Percentiles rank a stretch among this genome's conserved stretches.
Evolutionary conservation across 2,113 vertebrate species (phyloP).

Genomic region (Tenrec ecaudatus): DNA sequence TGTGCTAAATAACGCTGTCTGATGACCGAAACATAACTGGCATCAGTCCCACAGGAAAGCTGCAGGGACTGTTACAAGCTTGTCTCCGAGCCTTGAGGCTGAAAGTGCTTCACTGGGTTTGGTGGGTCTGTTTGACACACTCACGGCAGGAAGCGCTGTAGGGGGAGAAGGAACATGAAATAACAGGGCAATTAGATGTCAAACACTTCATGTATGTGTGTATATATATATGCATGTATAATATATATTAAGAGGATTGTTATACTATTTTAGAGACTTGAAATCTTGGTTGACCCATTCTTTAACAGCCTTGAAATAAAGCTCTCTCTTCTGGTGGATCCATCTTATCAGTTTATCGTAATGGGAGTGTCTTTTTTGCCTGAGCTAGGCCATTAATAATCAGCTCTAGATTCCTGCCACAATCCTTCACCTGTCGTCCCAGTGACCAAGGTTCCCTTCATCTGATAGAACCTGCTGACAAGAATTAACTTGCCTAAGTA

Average conservation of each 20-base stretch:
- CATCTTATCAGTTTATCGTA: not conserved
- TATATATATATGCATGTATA: not conserved
- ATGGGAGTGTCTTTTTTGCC: not conserved
- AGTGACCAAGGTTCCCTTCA: not conserved
- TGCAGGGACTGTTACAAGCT: slow-evolving; percentile 48
- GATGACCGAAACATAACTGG: slow-evolving; percentile 55
- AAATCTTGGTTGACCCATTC: not conserved
- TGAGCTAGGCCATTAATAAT: not conserved
- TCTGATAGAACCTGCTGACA: not conserved
- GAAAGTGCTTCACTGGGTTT: not conserved
- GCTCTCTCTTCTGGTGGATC: too few species aligned
- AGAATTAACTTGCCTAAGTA: slow-evolving; percentile 55
- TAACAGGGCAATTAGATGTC: slow-evolving; percentile 54
- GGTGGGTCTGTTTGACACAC: slow-evolving; percentile 63
- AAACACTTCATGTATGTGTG: not conserved
- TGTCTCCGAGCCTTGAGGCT: slow-evolving; percentile 40
- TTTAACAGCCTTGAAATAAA: not conserved
- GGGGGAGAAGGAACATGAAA: slow-evolving; percentile 36
- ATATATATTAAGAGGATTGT: slow-evolving; percentile 25
- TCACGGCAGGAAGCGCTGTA: slow-evolving; percentile 2
- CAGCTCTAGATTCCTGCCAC: not conserved
- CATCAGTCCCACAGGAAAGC: slow-evolving; percentile 47
- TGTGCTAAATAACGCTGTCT: slow-evolving; percentile 57
- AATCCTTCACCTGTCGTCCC: not conserved
- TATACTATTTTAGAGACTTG: slow-evolving; percentile 27